A percentile compares a stretch with the other conserved stretches of the same genome.
Conservation (phyloP, 2,888 invertebrate genomes). For the Gastrophysa polygoni region DNA sequence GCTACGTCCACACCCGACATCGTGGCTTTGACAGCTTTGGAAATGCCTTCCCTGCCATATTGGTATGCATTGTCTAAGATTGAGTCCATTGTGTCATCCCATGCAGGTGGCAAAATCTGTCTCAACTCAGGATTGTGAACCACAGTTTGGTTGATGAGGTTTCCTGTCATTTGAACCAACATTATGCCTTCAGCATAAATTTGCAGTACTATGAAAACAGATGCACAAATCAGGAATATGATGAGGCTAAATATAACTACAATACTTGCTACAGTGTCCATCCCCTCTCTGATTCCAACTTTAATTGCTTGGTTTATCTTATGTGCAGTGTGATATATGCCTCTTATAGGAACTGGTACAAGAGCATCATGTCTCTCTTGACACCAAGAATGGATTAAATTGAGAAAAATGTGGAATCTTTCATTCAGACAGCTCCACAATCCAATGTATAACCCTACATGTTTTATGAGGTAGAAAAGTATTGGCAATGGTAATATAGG, state of each 20-base stretch:
- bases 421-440: conserved; percentile 61
- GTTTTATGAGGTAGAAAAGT: conserved; percentile 70
- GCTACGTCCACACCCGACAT: conserved; percentile 80
- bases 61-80: conserved; percentile 92
- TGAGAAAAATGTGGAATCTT: conserved; percentile 42
- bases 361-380: conserved; percentile 70
- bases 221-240: conserved; percentile 76
- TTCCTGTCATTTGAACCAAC: conserved; percentile 85
- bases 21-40: conserved; percentile 81
- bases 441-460: conserved; percentile 61
- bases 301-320: conserved; percentile 69
- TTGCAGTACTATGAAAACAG: conserved; percentile 85
- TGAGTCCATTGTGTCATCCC: conserved; percentile 86
- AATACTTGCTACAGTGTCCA: conserved; percentile 86
- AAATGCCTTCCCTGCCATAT: conserved; percentile 90
- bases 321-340: conserved; percentile 73
- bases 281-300: conserved; percentile 71
- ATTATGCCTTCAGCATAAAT: conserved; percentile 94
- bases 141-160: conserved; percentile 85
- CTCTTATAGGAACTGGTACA: conserved; percentile 77
- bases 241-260: conserved; percentile 87
- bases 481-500: conserved; percentile 80
- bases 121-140: conserved; percentile 87
- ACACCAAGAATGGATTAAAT: conserved; percentile 65
- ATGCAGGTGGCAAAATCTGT: conserved; percentile 82